phyloP scores from a whole-genome alignment of 2,113 vertebrate genomes.

The Psilopogon haemacephalus region DNA sequence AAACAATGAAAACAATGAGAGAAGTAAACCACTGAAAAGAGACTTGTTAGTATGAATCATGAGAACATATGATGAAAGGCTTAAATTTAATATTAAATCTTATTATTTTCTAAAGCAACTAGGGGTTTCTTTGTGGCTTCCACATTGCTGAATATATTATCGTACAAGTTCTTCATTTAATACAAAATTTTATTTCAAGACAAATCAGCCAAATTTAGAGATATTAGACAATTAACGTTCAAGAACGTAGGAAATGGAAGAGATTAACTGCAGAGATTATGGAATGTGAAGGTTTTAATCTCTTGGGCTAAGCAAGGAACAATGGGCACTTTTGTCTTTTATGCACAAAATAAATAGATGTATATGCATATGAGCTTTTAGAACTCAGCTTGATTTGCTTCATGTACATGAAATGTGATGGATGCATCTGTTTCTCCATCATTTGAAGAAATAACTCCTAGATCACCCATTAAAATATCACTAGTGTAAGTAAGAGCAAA shows the following conservation, averaged over 20 bases:
- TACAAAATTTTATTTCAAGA: neutral
- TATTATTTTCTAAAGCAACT: constrained; percentile 1
- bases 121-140: neutral
- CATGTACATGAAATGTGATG: neutral
- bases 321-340: neutral
- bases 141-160: neutral
- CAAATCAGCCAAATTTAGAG: neutral
- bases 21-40: neutral
- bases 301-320: neutral
- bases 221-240: neutral
- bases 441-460: neutral
- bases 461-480: neutral
- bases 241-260: neutral
- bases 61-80: neutral
- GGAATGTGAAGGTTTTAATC: neutral
- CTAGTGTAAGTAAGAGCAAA: neutral
- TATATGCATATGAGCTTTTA: neutral
- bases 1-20: constrained; percentile 4
- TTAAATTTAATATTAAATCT: neutral
- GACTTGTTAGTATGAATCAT: neutral
- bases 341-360: neutral
- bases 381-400: neutral
- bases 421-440: neutral
- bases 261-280: constrained; percentile 1
- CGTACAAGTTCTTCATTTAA: neutral